These are phyloP conservation scores for Aulostomus chinensis DNA, from an alignment of 2,797 vertebrate genomes.

Conservation along the genomic window DNA sequence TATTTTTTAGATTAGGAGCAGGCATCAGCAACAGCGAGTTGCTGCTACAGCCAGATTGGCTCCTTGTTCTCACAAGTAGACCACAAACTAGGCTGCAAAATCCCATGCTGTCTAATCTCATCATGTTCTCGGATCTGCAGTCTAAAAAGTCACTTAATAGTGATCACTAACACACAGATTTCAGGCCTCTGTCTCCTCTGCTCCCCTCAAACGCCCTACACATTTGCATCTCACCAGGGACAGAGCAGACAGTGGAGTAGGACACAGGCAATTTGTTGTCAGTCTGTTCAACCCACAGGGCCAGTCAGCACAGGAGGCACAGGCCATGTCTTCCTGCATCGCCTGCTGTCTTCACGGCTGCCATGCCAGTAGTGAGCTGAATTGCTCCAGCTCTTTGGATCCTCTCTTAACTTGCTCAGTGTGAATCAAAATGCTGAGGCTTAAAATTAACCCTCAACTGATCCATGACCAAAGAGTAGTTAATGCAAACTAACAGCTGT, in stretches of 20 bases:
- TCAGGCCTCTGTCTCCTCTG: neutral
- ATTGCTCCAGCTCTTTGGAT: constrained; percentile 9
- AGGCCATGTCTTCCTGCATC: constrained; percentile 31
- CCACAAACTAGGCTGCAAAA: constrained; percentile 10
- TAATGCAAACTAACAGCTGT: constrained; percentile 1
- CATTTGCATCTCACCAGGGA: constrained; percentile 31
- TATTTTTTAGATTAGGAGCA: constrained; percentile 14
- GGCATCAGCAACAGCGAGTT: constrained; percentile 11
- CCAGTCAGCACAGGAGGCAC: constrained; percentile 43
- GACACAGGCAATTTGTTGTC: constrained; percentile 64
- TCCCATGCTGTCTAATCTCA: constrained; percentile 8
- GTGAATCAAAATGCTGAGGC: constrained; percentile 22
- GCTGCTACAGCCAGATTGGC: neutral
- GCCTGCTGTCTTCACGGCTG: constrained; percentile 53
- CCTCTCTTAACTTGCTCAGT: constrained; percentile 18
- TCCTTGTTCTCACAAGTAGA: constrained; percentile 5
- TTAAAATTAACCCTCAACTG: constrained; percentile 36
- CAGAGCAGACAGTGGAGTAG: constrained; percentile 55
- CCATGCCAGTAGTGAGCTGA: constrained; percentile 26
- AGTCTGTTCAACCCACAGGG: constrained; percentile 63
- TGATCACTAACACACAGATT: constrained; percentile 8
- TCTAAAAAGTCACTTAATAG: constrained; percentile 2
- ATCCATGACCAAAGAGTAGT: constrained; percentile 9
- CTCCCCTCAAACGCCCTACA: constrained; percentile 8
- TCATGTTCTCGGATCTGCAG: constrained; percentile 1